Percentiles rank a stretch among this genome's conserved stretches.
These are phyloP conservation scores for Catocala nupta DNA, from an alignment of 2,888 invertebrate species.

Conservation along the genomic window DNA sequence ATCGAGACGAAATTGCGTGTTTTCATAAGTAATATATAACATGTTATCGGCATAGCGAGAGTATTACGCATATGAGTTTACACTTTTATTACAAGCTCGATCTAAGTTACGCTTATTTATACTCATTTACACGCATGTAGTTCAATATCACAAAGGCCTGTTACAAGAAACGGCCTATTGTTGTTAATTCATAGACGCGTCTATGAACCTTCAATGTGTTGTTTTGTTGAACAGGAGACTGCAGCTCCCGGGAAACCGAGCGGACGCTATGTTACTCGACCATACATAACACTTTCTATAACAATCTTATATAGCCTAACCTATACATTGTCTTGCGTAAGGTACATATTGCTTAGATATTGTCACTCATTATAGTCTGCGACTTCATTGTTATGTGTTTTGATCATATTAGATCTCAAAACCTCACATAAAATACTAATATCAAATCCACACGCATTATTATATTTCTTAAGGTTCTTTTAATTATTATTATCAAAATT, in stretches of 20 bases:
- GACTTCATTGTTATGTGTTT: neutral
- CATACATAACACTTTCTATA: conserved; percentile 32
- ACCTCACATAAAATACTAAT: no score
- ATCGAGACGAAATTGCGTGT: conserved; percentile 3
- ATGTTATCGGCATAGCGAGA: neutral
- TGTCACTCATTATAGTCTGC: neutral
- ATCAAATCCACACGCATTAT: no score
- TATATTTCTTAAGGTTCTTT: no score
- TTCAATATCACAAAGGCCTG: conserved; percentile 79
- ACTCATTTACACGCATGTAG: conserved; percentile 46
- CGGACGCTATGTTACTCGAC: conserved; percentile 51
- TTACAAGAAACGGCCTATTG: conserved; percentile 82
- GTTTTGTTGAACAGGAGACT: conserved; percentile 75
- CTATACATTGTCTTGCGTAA: neutral
- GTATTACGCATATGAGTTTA: conserved; percentile 21
- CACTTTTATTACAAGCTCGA: conserved; percentile 39
- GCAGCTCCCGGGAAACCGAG: conserved; percentile 62
- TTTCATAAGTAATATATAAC: conserved; percentile 12
- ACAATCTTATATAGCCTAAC: conserved; percentile 23
- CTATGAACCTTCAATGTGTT: conserved; percentile 72
- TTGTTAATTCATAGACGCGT: conserved; percentile 73
- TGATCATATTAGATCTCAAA: no score
- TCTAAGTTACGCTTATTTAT: conserved; percentile 48
- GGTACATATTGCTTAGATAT: neutral
- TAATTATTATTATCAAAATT: no score